phyloP scores from a whole-genome alignment of 2,797 vertebrate species.

The Pteronotus mesoamericanus region DNA sequence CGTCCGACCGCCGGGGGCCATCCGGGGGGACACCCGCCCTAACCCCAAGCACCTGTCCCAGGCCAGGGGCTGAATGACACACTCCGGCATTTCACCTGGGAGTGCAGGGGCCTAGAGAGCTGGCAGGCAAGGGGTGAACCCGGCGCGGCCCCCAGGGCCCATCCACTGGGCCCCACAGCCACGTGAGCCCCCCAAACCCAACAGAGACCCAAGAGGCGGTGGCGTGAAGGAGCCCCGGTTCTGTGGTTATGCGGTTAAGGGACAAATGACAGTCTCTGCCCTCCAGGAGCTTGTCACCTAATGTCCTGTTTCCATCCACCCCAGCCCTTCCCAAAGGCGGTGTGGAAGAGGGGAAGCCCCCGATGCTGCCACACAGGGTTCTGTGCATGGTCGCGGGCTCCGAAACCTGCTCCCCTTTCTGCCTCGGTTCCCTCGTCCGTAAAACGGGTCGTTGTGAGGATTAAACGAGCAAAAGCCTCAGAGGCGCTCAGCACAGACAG shows the following conservation, averaged over 20 bases:
- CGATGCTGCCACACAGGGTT: rapidly evolving
- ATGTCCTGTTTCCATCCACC: rapidly evolving
- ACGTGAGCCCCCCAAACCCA: background rate
- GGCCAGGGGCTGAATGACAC: background rate
- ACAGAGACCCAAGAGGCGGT: background rate
- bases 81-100: background rate
- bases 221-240: no score
- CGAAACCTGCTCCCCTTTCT: background rate
- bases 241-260: background rate
- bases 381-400: rapidly evolving
- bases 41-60: rapidly evolving
- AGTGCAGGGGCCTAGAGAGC: background rate
- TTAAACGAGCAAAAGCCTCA: rapidly evolving
- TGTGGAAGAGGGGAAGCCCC: rapidly evolving
- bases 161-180: background rate
- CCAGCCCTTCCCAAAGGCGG: background rate
- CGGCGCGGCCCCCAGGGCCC: rapidly evolving
- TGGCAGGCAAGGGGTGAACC: background rate
- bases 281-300: background rate
- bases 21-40: background rate
- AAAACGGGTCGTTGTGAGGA: background rate
- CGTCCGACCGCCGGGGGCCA: rapidly evolving
- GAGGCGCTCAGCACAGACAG: rapidly evolving
- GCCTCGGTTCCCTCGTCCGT: background rate
- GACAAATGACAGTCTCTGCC: background rate